Conservation (phyloP, 2,888 invertebrate species). For the Eulithis testata region DNA sequence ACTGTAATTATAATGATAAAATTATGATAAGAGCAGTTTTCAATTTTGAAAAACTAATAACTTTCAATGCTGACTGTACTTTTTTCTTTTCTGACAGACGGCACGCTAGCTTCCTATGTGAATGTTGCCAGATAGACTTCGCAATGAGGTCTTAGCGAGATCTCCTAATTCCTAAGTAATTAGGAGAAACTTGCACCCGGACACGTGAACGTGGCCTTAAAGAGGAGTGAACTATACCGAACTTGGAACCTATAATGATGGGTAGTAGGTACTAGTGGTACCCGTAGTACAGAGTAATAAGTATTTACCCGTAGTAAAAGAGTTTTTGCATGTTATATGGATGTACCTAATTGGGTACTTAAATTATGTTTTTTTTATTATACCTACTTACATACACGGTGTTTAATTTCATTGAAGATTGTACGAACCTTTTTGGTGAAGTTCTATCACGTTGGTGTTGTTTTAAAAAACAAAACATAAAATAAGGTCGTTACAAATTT, state of each 20-base stretch:
- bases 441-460: no score
- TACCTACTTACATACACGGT: no score
- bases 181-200: slow-evolving; percentile 69
- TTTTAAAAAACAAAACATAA: no score
- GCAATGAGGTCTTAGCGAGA: slow-evolving; percentile 53
- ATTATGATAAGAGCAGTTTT: no score
- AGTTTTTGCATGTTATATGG: no score
- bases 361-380: no score
- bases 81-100: background rate
- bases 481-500: no score
- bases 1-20: no score
- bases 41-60: no score
- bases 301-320: background rate
- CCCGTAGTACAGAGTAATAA: background rate
- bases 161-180: slow-evolving; percentile 71
- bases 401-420: no score
- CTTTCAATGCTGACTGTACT: background rate
- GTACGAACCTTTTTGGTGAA: no score
- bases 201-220: slow-evolving; percentile 48
- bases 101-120: slow-evolving; percentile 11
- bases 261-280: slow-evolving; percentile 1
- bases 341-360: no score
- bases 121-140: slow-evolving; percentile 27
- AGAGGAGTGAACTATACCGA: slow-evolving; percentile 47
- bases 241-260: slow-evolving; percentile 58